These are phyloP conservation scores for Drosophila putrida DNA, from an alignment of 2,888 invertebrate species.

Conservation along the genomic window DNA sequence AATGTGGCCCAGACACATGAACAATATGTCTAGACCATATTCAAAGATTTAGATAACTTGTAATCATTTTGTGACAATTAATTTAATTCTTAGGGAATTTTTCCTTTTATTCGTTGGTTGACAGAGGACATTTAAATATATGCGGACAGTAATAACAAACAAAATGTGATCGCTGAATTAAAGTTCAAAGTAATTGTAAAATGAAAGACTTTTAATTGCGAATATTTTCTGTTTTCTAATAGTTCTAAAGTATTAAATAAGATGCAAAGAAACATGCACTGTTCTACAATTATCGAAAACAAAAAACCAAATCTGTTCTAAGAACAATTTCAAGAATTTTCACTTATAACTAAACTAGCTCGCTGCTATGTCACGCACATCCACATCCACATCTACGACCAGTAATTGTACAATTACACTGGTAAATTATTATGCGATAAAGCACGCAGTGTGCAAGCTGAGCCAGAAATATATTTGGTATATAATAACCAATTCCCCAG, in stretches of 20 bases:
- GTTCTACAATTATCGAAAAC: slow-evolving; percentile 23
- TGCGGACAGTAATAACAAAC: too few species aligned
- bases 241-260: slow-evolving; percentile 17
- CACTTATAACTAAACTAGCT: slow-evolving; percentile 27
- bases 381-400: slow-evolving; percentile 18
- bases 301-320: slow-evolving; percentile 44
- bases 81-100: too few species aligned
- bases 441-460: slow-evolving; percentile 70
- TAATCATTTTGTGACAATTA: too few species aligned
- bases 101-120: too few species aligned
- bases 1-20: too few species aligned
- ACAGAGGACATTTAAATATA: too few species aligned
- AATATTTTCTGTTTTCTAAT: neutral
- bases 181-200: neutral
- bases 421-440: slow-evolving; percentile 82
- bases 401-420: slow-evolving; percentile 81
- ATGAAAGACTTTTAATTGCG: neutral
- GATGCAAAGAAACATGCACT: slow-evolving; percentile 39
- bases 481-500: slow-evolving; percentile 10
- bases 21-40: too few species aligned
- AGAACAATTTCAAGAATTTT: slow-evolving; percentile 51
- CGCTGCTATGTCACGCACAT: slow-evolving; percentile 43
- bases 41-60: too few species aligned
- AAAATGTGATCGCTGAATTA: too few species aligned
- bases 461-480: slow-evolving; percentile 36